A percentile compares a stretch with the other conserved stretches of the same genome.
Conservation (phyloP, 2,113 vertebrate genomes). For the Hypocryptadius cinnamomeus region DNA sequence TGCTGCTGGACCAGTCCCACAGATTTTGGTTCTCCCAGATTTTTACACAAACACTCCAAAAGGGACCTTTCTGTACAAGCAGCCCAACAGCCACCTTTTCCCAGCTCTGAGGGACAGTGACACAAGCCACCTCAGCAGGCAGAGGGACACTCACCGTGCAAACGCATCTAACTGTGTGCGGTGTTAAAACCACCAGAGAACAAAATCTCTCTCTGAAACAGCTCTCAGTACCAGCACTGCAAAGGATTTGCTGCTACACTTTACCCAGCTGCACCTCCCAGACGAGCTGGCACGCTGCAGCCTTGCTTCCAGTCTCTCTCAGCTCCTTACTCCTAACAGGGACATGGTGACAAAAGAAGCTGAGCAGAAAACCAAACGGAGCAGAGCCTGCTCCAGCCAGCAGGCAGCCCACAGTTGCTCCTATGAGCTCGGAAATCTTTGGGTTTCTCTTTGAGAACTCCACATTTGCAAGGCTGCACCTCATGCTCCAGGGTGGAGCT, state of each 20-base stretch:
- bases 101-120: background rate
- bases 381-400: background rate
- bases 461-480: background rate
- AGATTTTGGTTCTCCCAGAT: background rate
- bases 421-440: background rate
- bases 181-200: background rate
- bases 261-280: background rate
- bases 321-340: background rate
- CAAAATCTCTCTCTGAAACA: background rate
- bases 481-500: background rate
- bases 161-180: background rate
- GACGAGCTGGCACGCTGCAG: background rate
- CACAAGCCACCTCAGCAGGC: background rate
- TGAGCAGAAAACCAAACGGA: fast-evolving
- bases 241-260: background rate
- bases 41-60: background rate
- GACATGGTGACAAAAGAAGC: fast-evolving
- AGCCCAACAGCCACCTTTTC: background rate
- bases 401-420: background rate
- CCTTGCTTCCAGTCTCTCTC: background rate
- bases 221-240: background rate
- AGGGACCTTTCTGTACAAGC: background rate
- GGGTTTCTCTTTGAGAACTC: background rate
- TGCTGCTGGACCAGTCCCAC: background rate
- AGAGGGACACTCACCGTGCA: background rate